phyloP scores from a whole-genome alignment of 2,888 invertebrate genomes.

The Abscondita cerata region DNA sequence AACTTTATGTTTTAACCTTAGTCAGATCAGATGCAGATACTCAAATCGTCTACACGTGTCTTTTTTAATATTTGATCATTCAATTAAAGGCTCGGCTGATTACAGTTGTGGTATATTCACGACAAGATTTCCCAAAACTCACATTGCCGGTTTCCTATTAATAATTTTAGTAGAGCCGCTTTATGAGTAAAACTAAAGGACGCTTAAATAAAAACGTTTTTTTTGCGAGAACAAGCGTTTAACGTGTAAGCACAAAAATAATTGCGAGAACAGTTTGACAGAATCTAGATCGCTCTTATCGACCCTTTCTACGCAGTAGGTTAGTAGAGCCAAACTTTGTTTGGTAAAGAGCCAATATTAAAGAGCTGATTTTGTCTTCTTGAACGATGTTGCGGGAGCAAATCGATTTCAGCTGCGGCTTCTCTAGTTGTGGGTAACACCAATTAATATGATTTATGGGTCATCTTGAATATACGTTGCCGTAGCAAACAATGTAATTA shows the following conservation, averaged over 20 bases:
- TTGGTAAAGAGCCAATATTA: conserved; percentile 33
- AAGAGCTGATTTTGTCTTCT: conserved; percentile 31
- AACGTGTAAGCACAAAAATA: conserved; percentile 17
- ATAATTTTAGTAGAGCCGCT: background rate
- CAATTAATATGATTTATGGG: conserved; percentile 36
- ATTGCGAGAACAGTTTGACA: conserved; percentile 14
- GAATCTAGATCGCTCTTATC: conserved; percentile 27
- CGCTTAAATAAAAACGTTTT: background rate
- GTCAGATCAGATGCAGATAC: no score
- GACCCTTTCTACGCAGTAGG: conserved; percentile 33
- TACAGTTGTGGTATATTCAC: conserved; percentile 5
- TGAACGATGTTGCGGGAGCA: conserved; percentile 20
- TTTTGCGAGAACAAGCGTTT: background rate
- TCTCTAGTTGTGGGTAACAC: conserved; percentile 24
- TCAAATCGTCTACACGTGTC: no score
- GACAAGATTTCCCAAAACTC: background rate
- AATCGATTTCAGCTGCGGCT: conserved; percentile 38
- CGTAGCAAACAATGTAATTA: conserved; percentile 24
- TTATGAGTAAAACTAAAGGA: background rate
- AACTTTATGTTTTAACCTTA: no score
- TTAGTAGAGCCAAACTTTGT: conserved; percentile 34
- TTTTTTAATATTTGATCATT: conserved; percentile 2
- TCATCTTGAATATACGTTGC: conserved; percentile 19
- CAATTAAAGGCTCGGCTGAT: background rate
- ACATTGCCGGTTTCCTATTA: conserved; percentile 1